phyloP scores from a whole-genome alignment of 2,797 vertebrate genomes.

The Acipenser transmontanus region DNA sequence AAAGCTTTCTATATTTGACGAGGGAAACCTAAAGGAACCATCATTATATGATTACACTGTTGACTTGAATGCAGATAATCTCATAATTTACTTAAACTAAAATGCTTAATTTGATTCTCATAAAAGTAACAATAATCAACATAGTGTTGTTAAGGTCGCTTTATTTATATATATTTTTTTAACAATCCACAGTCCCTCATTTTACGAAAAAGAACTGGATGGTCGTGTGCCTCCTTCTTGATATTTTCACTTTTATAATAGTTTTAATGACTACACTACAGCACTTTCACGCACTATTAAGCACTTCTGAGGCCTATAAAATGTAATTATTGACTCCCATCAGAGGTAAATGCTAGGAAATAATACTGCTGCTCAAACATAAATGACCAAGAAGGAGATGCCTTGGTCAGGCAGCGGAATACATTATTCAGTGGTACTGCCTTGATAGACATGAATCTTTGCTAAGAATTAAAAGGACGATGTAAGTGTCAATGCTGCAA shows the following conservation, averaged over 20 bases:
- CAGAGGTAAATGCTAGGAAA: neutral
- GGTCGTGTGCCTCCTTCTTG: neutral
- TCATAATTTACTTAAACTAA: no score
- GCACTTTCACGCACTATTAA: neutral
- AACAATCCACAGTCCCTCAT: no score
- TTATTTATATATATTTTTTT: no score
- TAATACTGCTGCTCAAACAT: neutral
- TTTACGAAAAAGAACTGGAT: no score
- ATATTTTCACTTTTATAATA: neutral
- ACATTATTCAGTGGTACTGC: neutral
- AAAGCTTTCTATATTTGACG: no score
- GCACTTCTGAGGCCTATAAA: neutral
- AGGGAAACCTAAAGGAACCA: no score
- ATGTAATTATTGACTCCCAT: slow-evolving; percentile 1
- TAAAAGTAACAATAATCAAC: no score
- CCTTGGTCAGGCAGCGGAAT: neutral
- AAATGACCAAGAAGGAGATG: neutral
- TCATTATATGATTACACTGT: no score
- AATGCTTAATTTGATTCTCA: no score
- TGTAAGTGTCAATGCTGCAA: neutral
- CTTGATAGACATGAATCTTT: neutral
- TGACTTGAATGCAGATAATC: no score
- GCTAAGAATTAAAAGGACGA: neutral
- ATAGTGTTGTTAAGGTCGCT: no score
- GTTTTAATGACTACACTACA: neutral